Base-by-base conservation (phyloP, 2,113 vertebrate species). In the Potamarius usumacintae region DNA sequence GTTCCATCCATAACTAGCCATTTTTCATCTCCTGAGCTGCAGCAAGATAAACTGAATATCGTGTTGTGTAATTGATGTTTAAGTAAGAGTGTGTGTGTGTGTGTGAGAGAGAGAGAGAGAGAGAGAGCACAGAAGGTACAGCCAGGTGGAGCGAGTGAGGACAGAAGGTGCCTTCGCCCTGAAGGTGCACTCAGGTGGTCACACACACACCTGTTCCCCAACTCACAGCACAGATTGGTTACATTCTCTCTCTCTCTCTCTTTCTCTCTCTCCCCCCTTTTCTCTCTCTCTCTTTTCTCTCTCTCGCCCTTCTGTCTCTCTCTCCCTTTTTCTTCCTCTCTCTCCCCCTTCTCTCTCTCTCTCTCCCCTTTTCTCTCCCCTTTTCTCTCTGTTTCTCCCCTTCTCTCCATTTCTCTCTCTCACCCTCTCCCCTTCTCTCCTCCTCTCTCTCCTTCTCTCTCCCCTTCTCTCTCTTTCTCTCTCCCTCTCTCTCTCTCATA, bases 101-200 rank as follows among this genome's bases (percentile, higher is more conserved):
- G 34, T 34, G 34, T 34, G 60, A 25, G 18, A 1, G 60, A 7
- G 20, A 22, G n/a, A 6, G 11, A 5, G 65, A 18, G 65, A n/a
- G 60, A 34, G 77, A 20, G 84, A 12, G 89, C 63, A 80, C 91
- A 92, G 91, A 91, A 87, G 90, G 90, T 72, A 86, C 57, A 82
- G 88, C 90, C 92, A 92, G 90, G 90, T 91, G 92, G 88, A 88
- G 18, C 8, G 42, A 82, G 18, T 6, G 7, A n/a, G 81, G 87
- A 88, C 89, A 92, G 89, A 89, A 88, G 90, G 91, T 89, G 82
- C 69, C 84, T 78, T 80, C 79, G 86, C 88, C 89, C 90, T 82
- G 63, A 85, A 86, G 91, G 88, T 80, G 82, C 85, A 86, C 81
- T 84, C 88, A 91, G 91, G 88, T 89, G 89, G 82, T 82, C 42